Base-by-base conservation (phyloP, 2,113 vertebrate species). In the Lates calcarifer region DNA sequence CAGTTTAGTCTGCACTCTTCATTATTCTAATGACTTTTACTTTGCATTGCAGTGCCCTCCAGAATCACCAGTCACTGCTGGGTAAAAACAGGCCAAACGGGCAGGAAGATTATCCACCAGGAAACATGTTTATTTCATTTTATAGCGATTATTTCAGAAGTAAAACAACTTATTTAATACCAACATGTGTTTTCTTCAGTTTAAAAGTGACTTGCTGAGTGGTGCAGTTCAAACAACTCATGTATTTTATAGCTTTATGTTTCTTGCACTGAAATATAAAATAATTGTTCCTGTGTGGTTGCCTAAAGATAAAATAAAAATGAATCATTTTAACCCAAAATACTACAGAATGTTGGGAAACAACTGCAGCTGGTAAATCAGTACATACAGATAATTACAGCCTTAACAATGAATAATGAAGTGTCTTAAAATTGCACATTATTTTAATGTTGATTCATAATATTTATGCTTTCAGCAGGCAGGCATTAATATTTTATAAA, bases 1-100 rank as follows among this genome's bases (percentile, higher is more conserved):
- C 15, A 75, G 77, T 81, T 86, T 62, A 70, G 66, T 14, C 51
- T 45, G 74, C 65, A 28, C 70, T 76, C 62, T 61, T 82, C 76
- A 77, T 82, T 77, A 84, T 80, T 74, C 60, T 78, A 68, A 85
- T 56, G 61, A 81, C 67, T 80, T 71, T 64, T 17, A 33, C 60
- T 75, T 70, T 72, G 70, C 61, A 51, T 65, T 47, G 66, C 49
- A 14, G 56, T 31, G 65, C 39, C 74, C 71, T 64, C 56, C 58
- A 76, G 17, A 62, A 64, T 75, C 70, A 62, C 51, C 39, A n/a
- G 65, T 47, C 20, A 65, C 20, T 33, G 5, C 39, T 11, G 31
- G 26, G 26, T 10, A 26, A 29, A 74, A 57, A 67, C 4, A 10
- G 35, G 26, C 39, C 33, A 57, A 49, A 69, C 18, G 12, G 31